phyloP scores from a whole-genome alignment of 2,797 vertebrate species.

The Chelon auratus region DNA sequence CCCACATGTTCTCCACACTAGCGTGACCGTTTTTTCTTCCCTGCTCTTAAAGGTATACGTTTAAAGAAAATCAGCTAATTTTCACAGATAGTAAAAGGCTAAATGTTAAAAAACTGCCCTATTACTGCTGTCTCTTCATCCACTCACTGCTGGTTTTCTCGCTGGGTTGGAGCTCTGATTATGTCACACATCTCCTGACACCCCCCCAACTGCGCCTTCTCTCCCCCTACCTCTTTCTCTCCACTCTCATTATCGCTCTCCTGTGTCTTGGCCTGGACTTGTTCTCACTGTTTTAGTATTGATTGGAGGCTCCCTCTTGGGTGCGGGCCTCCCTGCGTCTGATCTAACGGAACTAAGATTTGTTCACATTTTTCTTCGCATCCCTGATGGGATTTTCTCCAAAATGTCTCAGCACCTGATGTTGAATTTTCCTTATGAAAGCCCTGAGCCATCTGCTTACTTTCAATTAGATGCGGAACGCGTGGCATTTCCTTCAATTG shows the following conservation, averaged over 20 bases:
- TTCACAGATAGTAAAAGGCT: not conserved
- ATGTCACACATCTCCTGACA: slow-evolving; percentile 43
- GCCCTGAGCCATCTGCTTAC: slow-evolving; percentile 60
- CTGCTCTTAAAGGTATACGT: slow-evolving; percentile 1
- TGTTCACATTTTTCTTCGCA: slow-evolving; percentile 69
- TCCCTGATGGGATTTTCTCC: slow-evolving; percentile 47
- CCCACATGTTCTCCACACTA: not conserved
- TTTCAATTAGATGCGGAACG: slow-evolving; percentile 65
- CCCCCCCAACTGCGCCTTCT: slow-evolving; percentile 19
- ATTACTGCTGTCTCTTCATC: slow-evolving; percentile 9
- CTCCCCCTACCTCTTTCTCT: slow-evolving; percentile 37
- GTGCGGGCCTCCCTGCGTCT: slow-evolving; percentile 60
- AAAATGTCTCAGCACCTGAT: slow-evolving; percentile 61
- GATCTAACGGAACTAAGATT: slow-evolving; percentile 74
- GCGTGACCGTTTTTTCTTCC: not conserved
- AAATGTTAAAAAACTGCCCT: not conserved
- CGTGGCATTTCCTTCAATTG: slow-evolving; percentile 52
- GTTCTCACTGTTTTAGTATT: slow-evolving; percentile 75
- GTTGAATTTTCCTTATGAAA: slow-evolving; percentile 57
- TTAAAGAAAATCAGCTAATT: not conserved
- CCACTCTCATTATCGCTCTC: slow-evolving; percentile 67
- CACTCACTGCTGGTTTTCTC: slow-evolving; percentile 25
- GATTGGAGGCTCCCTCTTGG: slow-evolving; percentile 64
- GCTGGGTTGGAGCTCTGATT: slow-evolving; percentile 22
- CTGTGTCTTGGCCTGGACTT: slow-evolving; percentile 65